phyloP scores from a whole-genome alignment of 1,140 invertebrate species.

The Periplaneta americana region DNA sequence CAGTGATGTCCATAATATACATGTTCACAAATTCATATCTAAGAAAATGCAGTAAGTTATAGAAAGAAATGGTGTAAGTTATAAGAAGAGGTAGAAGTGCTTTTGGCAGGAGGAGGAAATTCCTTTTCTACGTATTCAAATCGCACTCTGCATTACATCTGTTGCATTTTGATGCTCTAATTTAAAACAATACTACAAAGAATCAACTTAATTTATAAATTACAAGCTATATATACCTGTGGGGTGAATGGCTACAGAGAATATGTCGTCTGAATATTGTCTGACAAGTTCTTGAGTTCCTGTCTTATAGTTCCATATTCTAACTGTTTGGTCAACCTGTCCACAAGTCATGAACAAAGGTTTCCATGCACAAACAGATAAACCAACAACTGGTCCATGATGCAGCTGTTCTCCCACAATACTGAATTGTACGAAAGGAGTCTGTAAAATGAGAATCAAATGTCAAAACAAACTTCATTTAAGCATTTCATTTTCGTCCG shows the following conservation, averaged over 20 bases:
- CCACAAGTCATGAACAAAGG: conserved; percentile 83
- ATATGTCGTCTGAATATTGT: conserved; percentile 75
- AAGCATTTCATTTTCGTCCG: too few species aligned
- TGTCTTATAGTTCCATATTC: conserved; percentile 87
- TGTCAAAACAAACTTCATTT: background rate
- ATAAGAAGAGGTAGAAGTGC: too few species aligned
- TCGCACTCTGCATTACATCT: too few species aligned
- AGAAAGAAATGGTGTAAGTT: too few species aligned
- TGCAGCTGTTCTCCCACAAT: conserved; percentile 70
- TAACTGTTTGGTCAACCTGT: conserved; percentile 68
- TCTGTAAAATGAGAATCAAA: background rate
- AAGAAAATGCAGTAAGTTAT: too few species aligned
- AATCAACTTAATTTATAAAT: background rate
- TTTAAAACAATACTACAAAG: background rate
- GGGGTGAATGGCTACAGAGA: conserved; percentile 74
- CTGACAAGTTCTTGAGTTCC: conserved; percentile 70
- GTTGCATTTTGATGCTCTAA: too few species aligned
- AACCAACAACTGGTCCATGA: conserved; percentile 65
- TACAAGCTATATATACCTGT: conserved; percentile 32
- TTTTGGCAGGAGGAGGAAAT: too few species aligned
- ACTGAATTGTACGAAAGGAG: conserved; percentile 28
- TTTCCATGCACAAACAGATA: conserved; percentile 84
- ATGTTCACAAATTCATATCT: too few species aligned
- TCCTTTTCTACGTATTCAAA: too few species aligned
- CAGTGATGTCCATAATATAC: too few species aligned